phyloP scores from a whole-genome alignment of 1,140 invertebrate genomes.

The Spodoptera litura region DNA sequence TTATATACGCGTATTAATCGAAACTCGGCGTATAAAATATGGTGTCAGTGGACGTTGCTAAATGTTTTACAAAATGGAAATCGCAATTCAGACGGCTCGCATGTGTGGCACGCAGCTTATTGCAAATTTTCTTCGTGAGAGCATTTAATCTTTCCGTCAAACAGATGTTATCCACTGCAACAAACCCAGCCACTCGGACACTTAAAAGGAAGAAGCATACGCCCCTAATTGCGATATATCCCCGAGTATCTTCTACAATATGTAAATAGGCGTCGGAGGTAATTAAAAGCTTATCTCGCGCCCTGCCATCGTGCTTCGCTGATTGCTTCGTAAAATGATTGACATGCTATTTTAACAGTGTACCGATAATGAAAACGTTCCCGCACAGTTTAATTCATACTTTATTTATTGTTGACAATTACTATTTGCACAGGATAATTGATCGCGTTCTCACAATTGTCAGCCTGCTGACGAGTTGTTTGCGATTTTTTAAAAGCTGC shows the following conservation, averaged over 20 bases:
- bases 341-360: constrained; percentile 79
- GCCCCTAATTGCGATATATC: constrained; percentile 83
- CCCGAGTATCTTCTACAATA: constrained; percentile 79
- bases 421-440: constrained; percentile 83
- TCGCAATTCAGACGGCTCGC: constrained; percentile 39
- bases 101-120: constrained; percentile 43
- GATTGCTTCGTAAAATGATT: constrained; percentile 84
- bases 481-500: constrained; percentile 78
- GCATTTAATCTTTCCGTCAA: constrained; percentile 77
- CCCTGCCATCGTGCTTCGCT: constrained; percentile 71
- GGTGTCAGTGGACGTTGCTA: constrained; percentile 59
- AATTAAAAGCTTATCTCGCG: constrained; percentile 84
- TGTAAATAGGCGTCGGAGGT: constrained; percentile 83
- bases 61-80: constrained; percentile 67
- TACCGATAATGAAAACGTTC: constrained; percentile 82
- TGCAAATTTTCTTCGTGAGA: constrained; percentile 60
- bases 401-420: constrained; percentile 82
- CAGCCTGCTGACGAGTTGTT: constrained; percentile 75
- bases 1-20: constrained; percentile 66
- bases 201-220: constrained; percentile 80
- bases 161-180: constrained; percentile 74
- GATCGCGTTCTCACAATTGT: constrained; percentile 85
- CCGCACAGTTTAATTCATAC: constrained; percentile 71
- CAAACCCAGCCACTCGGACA: constrained; percentile 61
- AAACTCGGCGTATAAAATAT: constrained; percentile 61